Percentiles rank a stretch among this genome's conserved stretches.
Evolutionary conservation across 2,888 invertebrate species (phyloP).

Genomic region (Agrotis exclamationis): DNA sequence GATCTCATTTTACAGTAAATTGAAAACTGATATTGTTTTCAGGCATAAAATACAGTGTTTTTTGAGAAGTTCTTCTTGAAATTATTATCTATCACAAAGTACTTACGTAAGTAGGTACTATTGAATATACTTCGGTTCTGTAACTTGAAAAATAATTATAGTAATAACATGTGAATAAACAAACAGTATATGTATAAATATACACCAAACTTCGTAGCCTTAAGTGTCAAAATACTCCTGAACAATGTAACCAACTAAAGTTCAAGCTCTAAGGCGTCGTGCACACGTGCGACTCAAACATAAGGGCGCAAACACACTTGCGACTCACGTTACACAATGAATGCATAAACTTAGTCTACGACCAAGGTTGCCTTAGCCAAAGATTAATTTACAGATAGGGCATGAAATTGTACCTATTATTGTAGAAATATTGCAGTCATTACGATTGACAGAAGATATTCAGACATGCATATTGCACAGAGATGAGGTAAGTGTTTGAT

Average conservation of each 20-base stretch:
- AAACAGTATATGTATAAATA: constrained; percentile 5
- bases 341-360: constrained; percentile 56
- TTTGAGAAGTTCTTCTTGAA: too few relatives aligned
- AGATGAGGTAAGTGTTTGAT: constrained; percentile 29
- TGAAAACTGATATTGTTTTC: too few relatives aligned
- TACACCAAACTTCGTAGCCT: constrained; percentile 13
- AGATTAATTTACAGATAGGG: constrained; percentile 59
- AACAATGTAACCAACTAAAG: constrained; percentile 38
- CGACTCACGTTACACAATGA: constrained; percentile 61
- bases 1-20: too few relatives aligned
- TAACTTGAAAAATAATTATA: constrained; percentile 6
- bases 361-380: constrained; percentile 55
- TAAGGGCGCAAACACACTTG: constrained; percentile 46
- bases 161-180: background rate
- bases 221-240: constrained; percentile 17
- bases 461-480: constrained; percentile 24
- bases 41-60: too few relatives aligned
- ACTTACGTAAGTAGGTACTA: too few relatives aligned
- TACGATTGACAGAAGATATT: constrained; percentile 53
- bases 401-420: constrained; percentile 13
- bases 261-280: constrained; percentile 46
- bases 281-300: constrained; percentile 49
- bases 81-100: too few relatives aligned
- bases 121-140: too few relatives aligned
- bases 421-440: constrained; percentile 51